Conservation (phyloP, 2,888 invertebrate species). For the Linhomoeus sp. region DNA sequence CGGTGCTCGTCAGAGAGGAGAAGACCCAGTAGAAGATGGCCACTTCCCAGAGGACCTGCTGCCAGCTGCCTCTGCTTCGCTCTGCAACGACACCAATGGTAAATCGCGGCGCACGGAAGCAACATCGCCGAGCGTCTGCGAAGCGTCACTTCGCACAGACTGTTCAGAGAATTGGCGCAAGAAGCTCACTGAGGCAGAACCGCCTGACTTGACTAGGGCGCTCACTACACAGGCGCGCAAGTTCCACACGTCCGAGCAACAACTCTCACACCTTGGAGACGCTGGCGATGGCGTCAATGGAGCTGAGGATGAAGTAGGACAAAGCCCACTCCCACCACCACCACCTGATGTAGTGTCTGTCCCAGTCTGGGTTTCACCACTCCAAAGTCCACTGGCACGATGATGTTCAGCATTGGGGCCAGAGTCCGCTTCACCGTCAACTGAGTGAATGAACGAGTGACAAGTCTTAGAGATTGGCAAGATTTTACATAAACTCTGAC, state of each 20-base stretch:
- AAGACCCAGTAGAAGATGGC: conserved; percentile 55
- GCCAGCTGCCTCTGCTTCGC: conserved; percentile 37
- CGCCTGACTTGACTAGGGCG: too few relatives aligned
- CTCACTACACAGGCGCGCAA: too few relatives aligned
- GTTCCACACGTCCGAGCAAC: too few relatives aligned
- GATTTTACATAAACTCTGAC: neutral
- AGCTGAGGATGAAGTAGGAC: conserved; percentile 64
- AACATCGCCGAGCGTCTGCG: too few relatives aligned
- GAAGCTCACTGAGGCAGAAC: too few relatives aligned
- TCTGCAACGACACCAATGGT: neutral
- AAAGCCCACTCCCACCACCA: conserved; percentile 57
- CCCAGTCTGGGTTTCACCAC: conserved; percentile 82
- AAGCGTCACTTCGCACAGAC: too few relatives aligned
- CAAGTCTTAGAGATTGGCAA: too few relatives aligned
- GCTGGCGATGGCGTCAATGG: conserved; percentile 64
- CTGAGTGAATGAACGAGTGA: conserved; percentile 9
- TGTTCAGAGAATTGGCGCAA: too few relatives aligned
- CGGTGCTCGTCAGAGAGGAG: conserved; percentile 56
- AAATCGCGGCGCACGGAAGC: too few relatives aligned
- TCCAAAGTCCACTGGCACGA: conserved; percentile 81
- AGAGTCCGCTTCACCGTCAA: conserved; percentile 71
- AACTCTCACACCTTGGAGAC: conserved; percentile 41
- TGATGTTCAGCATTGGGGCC: conserved; percentile 76
- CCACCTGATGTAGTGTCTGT: conserved; percentile 63
- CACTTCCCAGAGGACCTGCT: conserved; percentile 52